phyloP scores from a whole-genome alignment of 2,797 vertebrate species.

The Leptodactylus fallax region DNA sequence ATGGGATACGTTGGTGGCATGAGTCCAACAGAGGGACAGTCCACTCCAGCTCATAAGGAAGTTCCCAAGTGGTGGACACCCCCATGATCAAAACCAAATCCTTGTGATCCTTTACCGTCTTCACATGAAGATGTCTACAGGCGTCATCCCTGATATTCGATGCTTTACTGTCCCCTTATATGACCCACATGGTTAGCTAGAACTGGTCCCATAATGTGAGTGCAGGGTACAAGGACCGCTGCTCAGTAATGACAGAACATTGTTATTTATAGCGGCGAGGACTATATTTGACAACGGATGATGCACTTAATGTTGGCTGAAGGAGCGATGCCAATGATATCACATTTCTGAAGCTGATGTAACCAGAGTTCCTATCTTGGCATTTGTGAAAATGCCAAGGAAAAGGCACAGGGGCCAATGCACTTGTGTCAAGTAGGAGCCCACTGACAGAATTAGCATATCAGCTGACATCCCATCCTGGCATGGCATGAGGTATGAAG shows the following conservation, averaged over 20 bases:
- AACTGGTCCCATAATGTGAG: background rate
- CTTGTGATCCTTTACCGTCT: background rate
- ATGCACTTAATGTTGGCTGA: background rate
- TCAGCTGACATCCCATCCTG: background rate
- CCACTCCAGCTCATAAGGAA: no score
- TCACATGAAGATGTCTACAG: background rate
- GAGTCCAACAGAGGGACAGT: no score
- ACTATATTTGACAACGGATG: slow-evolving; percentile 7
- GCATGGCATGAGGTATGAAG: background rate
- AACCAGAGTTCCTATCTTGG: background rate
- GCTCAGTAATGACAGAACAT: background rate
- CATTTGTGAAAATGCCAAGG: slow-evolving; percentile 6
- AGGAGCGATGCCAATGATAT: slow-evolving; percentile 4
- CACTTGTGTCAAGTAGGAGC: slow-evolving; percentile 27
- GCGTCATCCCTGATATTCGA: background rate
- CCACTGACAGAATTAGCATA: slow-evolving; percentile 23
- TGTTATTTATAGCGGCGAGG: slow-evolving; percentile 9
- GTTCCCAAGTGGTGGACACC: no score
- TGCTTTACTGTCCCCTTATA: background rate
- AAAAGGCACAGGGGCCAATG: background rate
- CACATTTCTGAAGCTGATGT: slow-evolving; percentile 28
- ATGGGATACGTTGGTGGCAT: no score
- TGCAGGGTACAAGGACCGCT: background rate
- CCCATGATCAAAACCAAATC: no score
- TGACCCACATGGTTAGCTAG: background rate